Conservation (phyloP, 2,888 invertebrate genomes). For the Athalia rosae region DNA sequence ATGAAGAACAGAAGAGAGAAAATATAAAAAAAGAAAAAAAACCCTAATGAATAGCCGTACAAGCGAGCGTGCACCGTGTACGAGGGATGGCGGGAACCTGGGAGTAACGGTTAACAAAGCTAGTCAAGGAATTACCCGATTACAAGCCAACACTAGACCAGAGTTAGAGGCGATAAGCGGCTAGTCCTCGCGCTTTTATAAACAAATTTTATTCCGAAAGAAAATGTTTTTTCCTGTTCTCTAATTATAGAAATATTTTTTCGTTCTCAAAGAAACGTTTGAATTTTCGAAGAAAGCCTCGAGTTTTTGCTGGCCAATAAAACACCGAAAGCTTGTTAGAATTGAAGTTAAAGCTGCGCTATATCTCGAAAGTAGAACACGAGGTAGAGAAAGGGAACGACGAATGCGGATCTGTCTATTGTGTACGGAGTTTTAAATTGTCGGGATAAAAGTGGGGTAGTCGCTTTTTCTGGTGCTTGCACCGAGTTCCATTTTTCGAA, state of each 20-base stretch:
- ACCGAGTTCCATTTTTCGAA: neutral
- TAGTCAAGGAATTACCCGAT: conserved; percentile 5
- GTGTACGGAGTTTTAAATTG: neutral
- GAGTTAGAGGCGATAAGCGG: neutral
- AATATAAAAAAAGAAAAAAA: neutral
- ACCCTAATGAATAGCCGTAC: conserved; percentile 13
- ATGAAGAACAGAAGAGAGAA: neutral
- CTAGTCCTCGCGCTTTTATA: neutral
- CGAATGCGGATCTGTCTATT: neutral
- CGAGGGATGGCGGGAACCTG: conserved; percentile 1
- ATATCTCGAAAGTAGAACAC: neutral
- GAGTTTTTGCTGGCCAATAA: no score
- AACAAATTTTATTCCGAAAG: neutral
- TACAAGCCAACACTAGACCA: neutral
- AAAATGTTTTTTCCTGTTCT: neutral
- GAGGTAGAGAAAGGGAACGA: neutral
- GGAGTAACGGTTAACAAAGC: conserved; percentile 24
- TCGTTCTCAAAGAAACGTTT: no score
- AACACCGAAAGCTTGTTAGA: no score
- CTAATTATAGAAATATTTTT: no score
- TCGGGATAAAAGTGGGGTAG: neutral
- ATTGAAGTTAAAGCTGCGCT: no score
- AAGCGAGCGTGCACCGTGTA: neutral
- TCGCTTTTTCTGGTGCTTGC: neutral
- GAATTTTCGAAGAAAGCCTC: no score